Base-by-base conservation (phyloP, 2,113 vertebrate species). In the Agapornis roseicollis region DNA sequence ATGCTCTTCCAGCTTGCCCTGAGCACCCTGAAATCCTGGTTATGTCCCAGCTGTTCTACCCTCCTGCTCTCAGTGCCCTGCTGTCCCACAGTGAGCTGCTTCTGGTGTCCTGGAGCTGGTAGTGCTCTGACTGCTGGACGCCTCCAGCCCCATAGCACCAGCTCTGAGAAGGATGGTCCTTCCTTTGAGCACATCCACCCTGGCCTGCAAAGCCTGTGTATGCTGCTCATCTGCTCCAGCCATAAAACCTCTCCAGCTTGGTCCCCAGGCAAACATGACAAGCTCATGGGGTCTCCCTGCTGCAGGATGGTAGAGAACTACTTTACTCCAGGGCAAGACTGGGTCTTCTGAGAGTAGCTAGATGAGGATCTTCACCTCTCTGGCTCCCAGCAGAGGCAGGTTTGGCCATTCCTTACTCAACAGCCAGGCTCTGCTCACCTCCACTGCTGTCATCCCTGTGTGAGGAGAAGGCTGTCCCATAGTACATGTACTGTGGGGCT, bases 401-500 rank as follows among this genome's bases (percentile, higher is more conserved):
- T 56, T 69, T 77, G 31, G 27, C 24, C 9, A 5, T 65, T 28
- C 31, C 14, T 55, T 61, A 28, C 17, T 31, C 2, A 0, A 39
- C 28, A 56, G 12, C 23, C 44, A 49, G 41, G 37, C 2, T 82
- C 49, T 88, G 33, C 52, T 64, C 1, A 0, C 22, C 46, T 68
- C 22, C 13, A 18, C 5, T 0, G 0, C 47, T 91, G 37, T 27
- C 29, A 47, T 79, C 28, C 47, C 37, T 68, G 42, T 50, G 13
- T 69, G 70, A 91, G 22, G 41, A 84, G 66, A n/a, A 64, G 46
- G 24, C 50, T 83, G 31, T 61, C n/a, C 70, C 11, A 16, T 12
- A 15, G n/a, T 24, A 31, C 0, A 0, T 44, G 35, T 85, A 52
- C 52, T 76, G 50, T 17, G 17, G 35, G 5, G 6, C 33, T 88